Evolutionary conservation across 2,797 vertebrate genomes (phyloP), one percentile per base, ranked within the genome.

Genomic region (Sphenodon punctatus): DNA sequence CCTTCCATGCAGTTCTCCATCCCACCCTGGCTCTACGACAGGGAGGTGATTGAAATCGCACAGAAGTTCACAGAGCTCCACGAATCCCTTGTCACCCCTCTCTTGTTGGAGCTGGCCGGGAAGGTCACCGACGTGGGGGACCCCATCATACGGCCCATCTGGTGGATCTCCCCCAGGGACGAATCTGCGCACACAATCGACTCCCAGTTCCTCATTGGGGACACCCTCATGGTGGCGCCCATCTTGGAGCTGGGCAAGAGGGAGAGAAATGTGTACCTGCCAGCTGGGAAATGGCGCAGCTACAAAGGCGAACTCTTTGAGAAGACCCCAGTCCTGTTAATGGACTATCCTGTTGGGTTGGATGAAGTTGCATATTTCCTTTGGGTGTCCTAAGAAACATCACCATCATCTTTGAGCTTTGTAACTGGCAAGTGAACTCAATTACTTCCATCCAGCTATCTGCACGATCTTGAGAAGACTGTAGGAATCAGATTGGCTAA

Each of bases 1-100:
- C 99, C 99, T 1, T 97, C 98, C 65, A 98, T 99, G 98, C 98
- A 99, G 94, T 99, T 99, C 90, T 98, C 99, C 9, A 93, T 99
- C 46, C 98, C 99, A 0, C 98, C 99, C 1, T 99, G 99, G 98
- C 96, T 95, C 36, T 99, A 99, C 0, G 98, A 98, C 66, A 95
- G 92, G 0, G 97, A 99, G 75, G 98, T 99, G 71, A 96, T 99
- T 55, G 96, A 97, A 89, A 99, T 99, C 1, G 98, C 98, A 0
- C 97, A 95, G 71, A 98, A 97, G 84, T 99, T 99, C 93, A 97
- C 97, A 0, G 95, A 94, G 2, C 96, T 99, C 43, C 97, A 98
- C 0, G 97, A 98, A 89, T 97, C 97, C 0, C 94, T 99, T 14
- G 98, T 99, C 41, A 97, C 98, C 1, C 98, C 98, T 0, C 95